Evolutionary conservation across 1,140 invertebrate species (phyloP), one percentile per base, ranked within the genome.

Genomic region (Drosophila eugracilis): DNA sequence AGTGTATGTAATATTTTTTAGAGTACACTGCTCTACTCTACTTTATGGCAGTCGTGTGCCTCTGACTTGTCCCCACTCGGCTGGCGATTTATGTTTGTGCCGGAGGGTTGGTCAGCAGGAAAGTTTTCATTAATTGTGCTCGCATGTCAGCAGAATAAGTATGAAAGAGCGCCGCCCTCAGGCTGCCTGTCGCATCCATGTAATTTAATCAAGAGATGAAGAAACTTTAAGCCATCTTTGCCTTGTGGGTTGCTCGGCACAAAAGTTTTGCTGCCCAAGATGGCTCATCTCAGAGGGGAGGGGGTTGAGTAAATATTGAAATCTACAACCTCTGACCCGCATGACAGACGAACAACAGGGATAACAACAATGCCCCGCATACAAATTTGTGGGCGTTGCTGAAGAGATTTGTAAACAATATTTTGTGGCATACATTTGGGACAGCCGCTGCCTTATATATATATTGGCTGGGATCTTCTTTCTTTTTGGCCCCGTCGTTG

Each of bases 371-470:
- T 83, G 78, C 48, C 77, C 60, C 66, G 77, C 83, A 88, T 83
- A 89, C 74, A 90, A 84, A 85, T 75, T 89, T 85, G 75, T 78
- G 80, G 86, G 80, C 77, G 80, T 85, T 66, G 53, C 77, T 81
- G 57, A 80, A 90, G 85, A 89, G 86, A 90, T 89, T 89, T 89
- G 86, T 89, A 89, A 89, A 89, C 86, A 89, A 89, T 74, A 85
- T 86, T 81, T 75, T 89, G 70, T 88, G 80, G 74, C 74, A 78
- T 77, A 85, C 66, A 85, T 89, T 89, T 86, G 53, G 72, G 70
- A 52, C 67, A 78, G 53, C 67, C 50, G 55, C 49, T 34, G 57
- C 19, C 57, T 44, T 34, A 26, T 21, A 34, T 67, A 65, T 60
- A 62, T 69, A 69, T 72, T 72, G 54, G 54, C 62, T 47, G 39